These are phyloP conservation scores for Resseliella maxima DNA, from an alignment of 2,888 invertebrate genomes.

Conservation along the genomic window DNA sequence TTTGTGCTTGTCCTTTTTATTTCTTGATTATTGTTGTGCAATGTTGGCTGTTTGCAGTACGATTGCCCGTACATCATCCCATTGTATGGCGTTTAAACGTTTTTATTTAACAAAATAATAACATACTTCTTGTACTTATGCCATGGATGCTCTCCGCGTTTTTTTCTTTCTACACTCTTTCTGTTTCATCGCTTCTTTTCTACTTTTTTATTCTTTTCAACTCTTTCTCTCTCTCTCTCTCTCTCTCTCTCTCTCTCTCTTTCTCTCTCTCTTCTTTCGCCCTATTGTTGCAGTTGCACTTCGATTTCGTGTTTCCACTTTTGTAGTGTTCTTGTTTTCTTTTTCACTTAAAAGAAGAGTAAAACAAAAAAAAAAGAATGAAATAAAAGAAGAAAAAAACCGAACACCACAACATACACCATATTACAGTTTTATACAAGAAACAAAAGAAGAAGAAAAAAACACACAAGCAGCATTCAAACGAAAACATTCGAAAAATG, in stretches of 20 bases:
- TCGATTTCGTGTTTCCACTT: slow-evolving; percentile 10
- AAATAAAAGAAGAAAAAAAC: too few species aligned
- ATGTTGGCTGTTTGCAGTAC: slow-evolving; percentile 8
- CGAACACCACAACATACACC: neutral
- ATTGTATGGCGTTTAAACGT: slow-evolving; percentile 28
- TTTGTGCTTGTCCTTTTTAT: slow-evolving; percentile 16
- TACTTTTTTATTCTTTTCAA: too few species aligned
- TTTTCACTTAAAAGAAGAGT: neutral
- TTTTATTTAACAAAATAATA: slow-evolving; percentile 24
- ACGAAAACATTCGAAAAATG: neutral
- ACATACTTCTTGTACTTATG: neutral
- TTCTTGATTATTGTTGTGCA: slow-evolving; percentile 42
- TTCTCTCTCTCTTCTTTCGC: neutral
- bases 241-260: neutral
- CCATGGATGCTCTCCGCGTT: too few species aligned
- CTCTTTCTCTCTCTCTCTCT: too few species aligned
- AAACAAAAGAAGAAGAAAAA: neutral
- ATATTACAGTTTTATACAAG: neutral
- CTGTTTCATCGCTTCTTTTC: too few species aligned
- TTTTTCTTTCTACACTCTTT: too few species aligned
- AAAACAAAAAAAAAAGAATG: too few species aligned
- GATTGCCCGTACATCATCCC: slow-evolving; percentile 45
- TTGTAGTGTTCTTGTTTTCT: neutral
- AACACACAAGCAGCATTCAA: slow-evolving; percentile 15
- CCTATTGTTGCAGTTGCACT: neutral